A percentile compares a stretch with the other conserved stretches of the same genome.
phyloP scores from a whole-genome alignment of 2,888 invertebrate species.

The Xestoiulus laeticollis region DNA sequence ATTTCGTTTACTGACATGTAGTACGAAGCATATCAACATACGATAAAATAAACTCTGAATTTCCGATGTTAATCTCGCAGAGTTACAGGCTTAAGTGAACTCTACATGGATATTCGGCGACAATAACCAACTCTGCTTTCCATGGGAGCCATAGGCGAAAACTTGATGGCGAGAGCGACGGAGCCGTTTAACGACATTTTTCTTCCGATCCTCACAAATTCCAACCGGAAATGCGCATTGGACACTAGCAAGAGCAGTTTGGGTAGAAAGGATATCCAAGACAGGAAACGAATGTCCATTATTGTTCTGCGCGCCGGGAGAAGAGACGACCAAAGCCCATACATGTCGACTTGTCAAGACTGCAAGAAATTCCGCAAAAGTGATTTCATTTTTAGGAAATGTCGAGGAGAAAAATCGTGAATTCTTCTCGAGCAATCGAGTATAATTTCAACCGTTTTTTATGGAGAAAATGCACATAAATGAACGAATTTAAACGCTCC shows the following conservation, averaged over 20 bases:
- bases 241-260: neutral
- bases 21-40: neutral
- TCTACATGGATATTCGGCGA: neutral
- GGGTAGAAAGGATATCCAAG: neutral
- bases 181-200: conserved; percentile 10
- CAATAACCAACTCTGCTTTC: neutral
- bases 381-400: neutral
- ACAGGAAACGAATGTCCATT: conserved; percentile 9
- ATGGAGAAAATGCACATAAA: neutral
- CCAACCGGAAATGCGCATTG: conserved; percentile 21
- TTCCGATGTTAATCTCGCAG: neutral
- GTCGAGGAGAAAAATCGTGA: neutral
- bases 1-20: neutral
- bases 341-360: neutral
- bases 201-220: conserved; percentile 27
- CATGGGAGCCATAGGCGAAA: neutral
- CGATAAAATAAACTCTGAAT: neutral
- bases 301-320: conserved; percentile 3
- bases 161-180: neutral
- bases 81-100: neutral
- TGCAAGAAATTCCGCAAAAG: neutral
- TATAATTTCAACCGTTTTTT: neutral
- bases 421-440: neutral
- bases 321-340: neutral
- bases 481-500: neutral